These are phyloP conservation scores for Arion vulgaris DNA, from an alignment of 1,140 invertebrate genomes.

Conservation along the genomic window DNA sequence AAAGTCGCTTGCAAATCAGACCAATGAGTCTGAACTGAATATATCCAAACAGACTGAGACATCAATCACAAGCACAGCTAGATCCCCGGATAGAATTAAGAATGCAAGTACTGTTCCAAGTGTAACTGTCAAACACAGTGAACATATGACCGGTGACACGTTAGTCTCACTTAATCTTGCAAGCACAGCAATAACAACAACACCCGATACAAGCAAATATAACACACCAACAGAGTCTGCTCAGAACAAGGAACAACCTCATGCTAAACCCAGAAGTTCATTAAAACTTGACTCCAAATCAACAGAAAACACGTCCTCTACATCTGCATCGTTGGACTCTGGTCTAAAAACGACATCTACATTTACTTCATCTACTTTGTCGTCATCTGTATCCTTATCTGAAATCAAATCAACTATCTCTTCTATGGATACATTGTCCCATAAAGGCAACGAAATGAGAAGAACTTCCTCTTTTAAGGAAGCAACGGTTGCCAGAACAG, in stretches of 20 bases:
- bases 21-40: not conserved
- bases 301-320: not conserved
- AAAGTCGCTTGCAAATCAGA: not conserved
- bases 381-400: not conserved
- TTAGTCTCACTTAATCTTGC: not conserved
- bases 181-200: too few species aligned
- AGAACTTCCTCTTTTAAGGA: conserved; percentile 1
- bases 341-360: not conserved
- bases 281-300: not conserved
- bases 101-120: not conserved
- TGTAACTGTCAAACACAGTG: not conserved
- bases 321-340: not conserved
- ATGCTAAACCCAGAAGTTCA: not conserved
- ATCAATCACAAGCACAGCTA: not conserved
- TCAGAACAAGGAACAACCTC: not conserved
- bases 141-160: not conserved
- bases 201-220: too few species aligned
- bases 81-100: not conserved
- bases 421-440: not conserved
- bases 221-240: not conserved
- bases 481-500: conserved; percentile 3
- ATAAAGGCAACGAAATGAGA: not conserved
- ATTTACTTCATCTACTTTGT: not conserved
- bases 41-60: not conserved
- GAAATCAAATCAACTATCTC: not conserved